Base-by-base conservation (phyloP, 1,140 invertebrate genomes). In the Leptestheria dahalacensis region DNA sequence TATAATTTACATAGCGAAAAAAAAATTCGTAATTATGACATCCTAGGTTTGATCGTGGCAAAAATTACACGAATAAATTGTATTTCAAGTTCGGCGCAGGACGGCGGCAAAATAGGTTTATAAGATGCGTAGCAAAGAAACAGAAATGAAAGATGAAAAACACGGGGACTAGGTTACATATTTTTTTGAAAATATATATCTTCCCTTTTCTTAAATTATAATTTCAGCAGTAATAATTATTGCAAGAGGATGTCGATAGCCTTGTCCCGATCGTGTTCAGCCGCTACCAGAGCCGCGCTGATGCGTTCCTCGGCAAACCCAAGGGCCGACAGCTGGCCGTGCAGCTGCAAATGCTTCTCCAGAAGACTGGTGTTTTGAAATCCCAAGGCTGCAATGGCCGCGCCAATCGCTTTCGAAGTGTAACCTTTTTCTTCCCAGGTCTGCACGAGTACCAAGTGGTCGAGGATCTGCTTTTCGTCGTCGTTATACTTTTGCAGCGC, bases 191-290 rank as follows among this genome's bases (percentile, higher is more conserved):
- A n/a, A n/a, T n/a, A n/a, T n/a, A n/a, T n/a, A n/a, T n/a, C n/a
- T n/a, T n/a, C n/a, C n/a, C n/a, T n/a, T n/a, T n/a, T n/a, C n/a
- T n/a, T n/a, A n/a, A n/a, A n/a, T n/a, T n/a, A n/a, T n/a, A n/a
- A n/a, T n/a, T n/a, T n/a, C n/a, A n/a, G n/a, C n/a, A n/a, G n/a
- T n/a, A n/a, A n/a, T n/a, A n/a, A n/a, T 41, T 41, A 41, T 41
- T 41, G 1, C 28, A 88, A 82, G 60, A 91, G 74, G 69, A 82
- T 80, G 72, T 93, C 88, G 64, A 93, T 74, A 28, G 88, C 88
- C 73, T 86, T 88, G 66, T 92, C 88, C 65, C 83, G 79, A 73
- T 91, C 85, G 68, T 87, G 84, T 68, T 88, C 77, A 68, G 82
- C 82, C 66, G 82, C 81, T 10, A 84, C 69, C 23, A 92, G 73